Evolutionary conservation across 1,140 invertebrate species (phyloP).

Genomic region (Thalassaphorura encarpata): DNA sequence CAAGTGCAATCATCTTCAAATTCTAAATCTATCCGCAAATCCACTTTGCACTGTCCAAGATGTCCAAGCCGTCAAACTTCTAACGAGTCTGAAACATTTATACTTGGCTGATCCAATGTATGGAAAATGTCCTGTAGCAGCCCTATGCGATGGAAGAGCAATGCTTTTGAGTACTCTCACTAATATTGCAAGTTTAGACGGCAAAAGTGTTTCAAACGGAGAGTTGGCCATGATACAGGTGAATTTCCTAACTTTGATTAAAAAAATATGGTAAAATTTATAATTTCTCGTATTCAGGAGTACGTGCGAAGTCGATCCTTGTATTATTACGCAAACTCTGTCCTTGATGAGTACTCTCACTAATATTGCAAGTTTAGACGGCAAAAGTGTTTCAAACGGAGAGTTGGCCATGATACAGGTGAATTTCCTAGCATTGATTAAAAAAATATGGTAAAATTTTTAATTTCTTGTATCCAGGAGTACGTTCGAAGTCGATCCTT

Average conservation of each 20-base stretch:
- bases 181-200: slow-evolving; percentile 12
- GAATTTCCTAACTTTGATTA: background rate
- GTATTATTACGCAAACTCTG: slow-evolving; percentile 15
- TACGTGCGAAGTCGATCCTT: slow-evolving; percentile 2
- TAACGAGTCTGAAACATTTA: slow-evolving; percentile 4
- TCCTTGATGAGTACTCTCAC: slow-evolving; percentile 10
- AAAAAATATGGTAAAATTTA: background rate
- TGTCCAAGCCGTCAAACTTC: slow-evolving; percentile 12
- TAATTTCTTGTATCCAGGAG: slow-evolving; percentile 1
- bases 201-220: slow-evolving; percentile 9
- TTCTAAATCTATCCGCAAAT: slow-evolving; percentile 23
- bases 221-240: slow-evolving; percentile 12
- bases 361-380: slow-evolving; percentile 12
- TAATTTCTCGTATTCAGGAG: background rate
- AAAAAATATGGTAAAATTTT: background rate
- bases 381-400: slow-evolving; percentile 9
- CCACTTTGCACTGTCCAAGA: slow-evolving; percentile 23
- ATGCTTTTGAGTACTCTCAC: slow-evolving; percentile 17
- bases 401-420: slow-evolving; percentile 12
- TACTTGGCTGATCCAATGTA: slow-evolving; percentile 19
- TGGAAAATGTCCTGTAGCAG: slow-evolving; percentile 25
- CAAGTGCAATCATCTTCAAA: slow-evolving; percentile 12
- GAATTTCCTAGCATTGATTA: background rate
- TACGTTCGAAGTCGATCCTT: slow-evolving; percentile 13
- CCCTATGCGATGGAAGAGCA: slow-evolving; percentile 17